phyloP scores from a whole-genome alignment of 2,113 vertebrate species.

The Peucedramus taeniatus region DNA sequence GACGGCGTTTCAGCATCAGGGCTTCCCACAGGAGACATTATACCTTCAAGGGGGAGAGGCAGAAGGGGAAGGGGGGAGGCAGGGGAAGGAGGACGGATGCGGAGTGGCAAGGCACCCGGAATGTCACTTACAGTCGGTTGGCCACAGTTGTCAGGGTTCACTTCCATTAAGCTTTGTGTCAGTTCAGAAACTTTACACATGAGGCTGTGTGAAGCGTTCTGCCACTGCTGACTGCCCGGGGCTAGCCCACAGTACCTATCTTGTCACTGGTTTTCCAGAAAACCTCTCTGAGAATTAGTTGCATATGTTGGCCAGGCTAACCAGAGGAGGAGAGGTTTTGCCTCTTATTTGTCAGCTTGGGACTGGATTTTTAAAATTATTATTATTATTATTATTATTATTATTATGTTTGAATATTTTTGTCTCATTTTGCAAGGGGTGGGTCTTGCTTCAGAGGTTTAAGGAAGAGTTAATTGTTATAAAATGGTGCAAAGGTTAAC shows the following conservation, averaged over 20 bases:
- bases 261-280: slow-evolving; percentile 78
- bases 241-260: slow-evolving; percentile 80
- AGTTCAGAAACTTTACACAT: slow-evolving; percentile 75
- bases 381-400: neutral
- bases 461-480: neutral
- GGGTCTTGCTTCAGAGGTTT: neutral
- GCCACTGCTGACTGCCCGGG: slow-evolving; percentile 79
- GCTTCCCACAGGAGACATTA: slow-evolving; percentile 74
- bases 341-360: neutral
- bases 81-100: slow-evolving; percentile 21
- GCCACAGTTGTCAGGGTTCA: slow-evolving; percentile 75
- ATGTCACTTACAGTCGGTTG: slow-evolving; percentile 77
- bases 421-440: rapidly evolving
- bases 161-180: slow-evolving; percentile 84
- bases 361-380: neutral
- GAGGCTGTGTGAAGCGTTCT: slow-evolving; percentile 75
- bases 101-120: slow-evolving; percentile 63
- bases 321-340: slow-evolving; percentile 52
- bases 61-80: neutral
- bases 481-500: neutral
- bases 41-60: slow-evolving; percentile 59
- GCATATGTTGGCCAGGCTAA: slow-evolving; percentile 73
- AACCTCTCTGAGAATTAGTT: slow-evolving; percentile 77
- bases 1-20: slow-evolving; percentile 42
- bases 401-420: neutral